phyloP scores from a whole-genome alignment of 2,113 vertebrate species.

The Tangachromis dhanisi region DNA sequence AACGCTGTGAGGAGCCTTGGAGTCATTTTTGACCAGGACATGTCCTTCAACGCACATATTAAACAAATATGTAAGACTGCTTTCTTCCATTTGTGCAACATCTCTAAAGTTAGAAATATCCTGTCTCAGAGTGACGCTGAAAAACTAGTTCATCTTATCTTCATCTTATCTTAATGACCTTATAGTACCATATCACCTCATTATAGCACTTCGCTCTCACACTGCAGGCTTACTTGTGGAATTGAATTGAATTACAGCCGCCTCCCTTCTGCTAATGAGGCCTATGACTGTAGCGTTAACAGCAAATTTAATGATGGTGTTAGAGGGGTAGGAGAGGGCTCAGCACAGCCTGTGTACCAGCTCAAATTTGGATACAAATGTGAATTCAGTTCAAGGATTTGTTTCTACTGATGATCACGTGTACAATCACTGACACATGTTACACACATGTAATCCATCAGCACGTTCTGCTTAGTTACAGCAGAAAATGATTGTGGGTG shows the following conservation, averaged over 20 bases:
- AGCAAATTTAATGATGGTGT: neutral
- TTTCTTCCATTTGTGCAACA: neutral
- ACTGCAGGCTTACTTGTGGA: neutral
- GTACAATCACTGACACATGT: neutral
- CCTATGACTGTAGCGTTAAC: neutral
- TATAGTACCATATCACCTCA: neutral
- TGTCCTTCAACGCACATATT: too few species aligned
- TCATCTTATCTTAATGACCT: neutral
- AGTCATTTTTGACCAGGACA: neutral
- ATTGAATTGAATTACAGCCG: neutral
- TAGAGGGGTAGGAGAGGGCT: neutral
- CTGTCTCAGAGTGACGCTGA: neutral
- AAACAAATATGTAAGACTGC: neutral
- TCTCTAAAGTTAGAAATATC: neutral
- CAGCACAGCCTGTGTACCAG: neutral
- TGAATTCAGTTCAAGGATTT: neutral
- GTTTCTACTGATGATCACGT: neutral
- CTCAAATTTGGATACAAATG: neutral
- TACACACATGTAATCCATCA: neutral
- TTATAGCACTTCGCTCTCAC: neutral
- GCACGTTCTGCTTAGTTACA: neutral
- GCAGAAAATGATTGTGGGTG: neutral
- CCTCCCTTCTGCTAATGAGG: neutral
- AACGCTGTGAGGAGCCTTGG: neutral
- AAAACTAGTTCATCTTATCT: neutral